phyloP scores from a whole-genome alignment of 2,113 vertebrate genomes.

The Hippocampus zosterae region DNA sequence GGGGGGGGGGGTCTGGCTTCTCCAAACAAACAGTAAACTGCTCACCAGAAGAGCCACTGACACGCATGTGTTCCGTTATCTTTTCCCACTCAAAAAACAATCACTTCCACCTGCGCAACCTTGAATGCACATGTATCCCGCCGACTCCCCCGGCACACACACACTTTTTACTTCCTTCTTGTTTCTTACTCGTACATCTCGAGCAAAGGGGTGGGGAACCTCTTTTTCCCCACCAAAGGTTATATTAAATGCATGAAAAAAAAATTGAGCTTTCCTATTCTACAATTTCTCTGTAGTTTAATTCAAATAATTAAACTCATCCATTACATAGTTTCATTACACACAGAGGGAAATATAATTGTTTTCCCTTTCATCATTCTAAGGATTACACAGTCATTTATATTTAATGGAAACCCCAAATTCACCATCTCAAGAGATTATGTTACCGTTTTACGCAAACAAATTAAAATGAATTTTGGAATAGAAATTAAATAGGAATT shows the following conservation, averaged over 20 bases:
- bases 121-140: neutral
- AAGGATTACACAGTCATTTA: no score
- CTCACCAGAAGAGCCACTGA: constrained; percentile 42
- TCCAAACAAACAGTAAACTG: constrained; percentile 68
- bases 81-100: constrained; percentile 48
- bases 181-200: no score
- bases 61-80: constrained; percentile 37
- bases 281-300: neutral
- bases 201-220: no score
- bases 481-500: no score
- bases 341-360: no score
- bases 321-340: no score
- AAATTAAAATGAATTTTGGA: neutral
- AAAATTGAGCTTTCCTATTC: no score
- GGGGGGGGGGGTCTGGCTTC: constrained; percentile 40
- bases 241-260: no score
- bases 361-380: no score
- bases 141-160: neutral
- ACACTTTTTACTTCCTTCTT: neutral
- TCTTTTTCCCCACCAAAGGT: no score
- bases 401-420: no score
- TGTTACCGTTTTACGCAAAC: neutral
- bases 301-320: neutral
- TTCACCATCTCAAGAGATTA: no score
- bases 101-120: constrained; percentile 13